Conservation (phyloP, 2,888 invertebrate genomes). For the Epinotia brunnichana region DNA sequence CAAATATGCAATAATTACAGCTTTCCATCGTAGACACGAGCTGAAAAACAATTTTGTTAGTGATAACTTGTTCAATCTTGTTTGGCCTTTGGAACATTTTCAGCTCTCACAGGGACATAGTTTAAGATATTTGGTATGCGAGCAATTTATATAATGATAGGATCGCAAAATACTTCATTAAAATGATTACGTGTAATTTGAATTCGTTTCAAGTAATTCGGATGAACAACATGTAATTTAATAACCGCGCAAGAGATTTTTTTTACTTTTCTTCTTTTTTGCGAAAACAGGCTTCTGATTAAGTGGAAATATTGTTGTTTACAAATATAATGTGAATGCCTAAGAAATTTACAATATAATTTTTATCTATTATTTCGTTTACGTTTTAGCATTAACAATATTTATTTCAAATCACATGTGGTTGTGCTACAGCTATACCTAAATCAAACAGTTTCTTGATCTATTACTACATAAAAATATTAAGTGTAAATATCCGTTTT, state of each 20-base stretch:
- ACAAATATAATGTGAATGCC: too few species aligned
- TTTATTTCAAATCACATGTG: too few species aligned
- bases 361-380: too few species aligned
- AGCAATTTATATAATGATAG: slow-evolving; percentile 34
- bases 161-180: slow-evolving; percentile 32
- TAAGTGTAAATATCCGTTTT: background rate
- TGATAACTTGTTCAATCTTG: background rate
- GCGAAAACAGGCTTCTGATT: background rate
- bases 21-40: background rate
- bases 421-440: too few species aligned
- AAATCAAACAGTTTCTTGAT: too few species aligned
- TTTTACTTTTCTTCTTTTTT: background rate
- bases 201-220: slow-evolving; percentile 14
- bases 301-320: background rate
- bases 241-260: background rate
- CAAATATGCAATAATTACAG: background rate
- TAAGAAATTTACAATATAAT: too few species aligned
- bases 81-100: slow-evolving; percentile 2
- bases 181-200: slow-evolving; percentile 35
- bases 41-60: background rate
- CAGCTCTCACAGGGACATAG: background rate
- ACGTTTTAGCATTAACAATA: too few species aligned
- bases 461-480: too few species aligned
- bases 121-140: slow-evolving; percentile 11
- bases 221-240: slow-evolving; percentile 23